Conservation (phyloP, 1,140 invertebrate genomes). For the Heliconius hermathena region DNA sequence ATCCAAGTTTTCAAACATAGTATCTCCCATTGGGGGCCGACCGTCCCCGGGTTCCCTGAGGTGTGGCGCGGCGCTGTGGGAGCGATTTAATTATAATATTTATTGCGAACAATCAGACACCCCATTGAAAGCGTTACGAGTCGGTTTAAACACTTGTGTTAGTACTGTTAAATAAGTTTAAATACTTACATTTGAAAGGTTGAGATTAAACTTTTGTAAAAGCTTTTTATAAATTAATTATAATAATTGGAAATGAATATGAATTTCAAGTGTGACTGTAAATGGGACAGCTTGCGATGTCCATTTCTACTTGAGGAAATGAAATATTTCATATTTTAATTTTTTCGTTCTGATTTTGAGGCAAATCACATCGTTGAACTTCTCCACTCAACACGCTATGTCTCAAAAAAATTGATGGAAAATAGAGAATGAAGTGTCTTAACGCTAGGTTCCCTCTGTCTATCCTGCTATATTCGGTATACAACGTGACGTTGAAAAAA, state of each 20-base stretch:
- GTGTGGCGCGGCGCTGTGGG: slow-evolving; percentile 15
- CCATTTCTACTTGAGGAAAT: too few species aligned
- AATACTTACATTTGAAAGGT: slow-evolving; percentile 17
- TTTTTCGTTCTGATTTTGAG: too few species aligned
- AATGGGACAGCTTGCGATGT: too few species aligned
- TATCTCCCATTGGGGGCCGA: background rate
- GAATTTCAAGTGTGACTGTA: too few species aligned
- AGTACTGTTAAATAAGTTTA: slow-evolving; percentile 24
- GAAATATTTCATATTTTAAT: too few species aligned
- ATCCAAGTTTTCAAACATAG: slow-evolving; percentile 14
- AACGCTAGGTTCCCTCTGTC: too few species aligned
- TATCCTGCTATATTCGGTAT: too few species aligned
- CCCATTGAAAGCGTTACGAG: slow-evolving; percentile 32
- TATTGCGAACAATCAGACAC: slow-evolving; percentile 42
- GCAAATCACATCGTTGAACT: too few species aligned
- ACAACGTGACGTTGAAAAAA: too few species aligned
- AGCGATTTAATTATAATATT: slow-evolving; percentile 46
- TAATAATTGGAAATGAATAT: background rate
- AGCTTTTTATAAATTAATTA: background rate
- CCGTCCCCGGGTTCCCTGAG: slow-evolving; percentile 14
- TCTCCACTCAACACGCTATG: too few species aligned
- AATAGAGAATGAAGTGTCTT: too few species aligned
- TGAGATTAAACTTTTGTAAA: background rate
- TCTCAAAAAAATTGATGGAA: too few species aligned
- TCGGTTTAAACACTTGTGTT: slow-evolving; percentile 24